Percentiles rank a stretch among this genome's conserved stretches.
These are phyloP conservation scores for Brevimyrus niger DNA, from an alignment of 2,113 vertebrate species.

Conservation along the genomic window DNA sequence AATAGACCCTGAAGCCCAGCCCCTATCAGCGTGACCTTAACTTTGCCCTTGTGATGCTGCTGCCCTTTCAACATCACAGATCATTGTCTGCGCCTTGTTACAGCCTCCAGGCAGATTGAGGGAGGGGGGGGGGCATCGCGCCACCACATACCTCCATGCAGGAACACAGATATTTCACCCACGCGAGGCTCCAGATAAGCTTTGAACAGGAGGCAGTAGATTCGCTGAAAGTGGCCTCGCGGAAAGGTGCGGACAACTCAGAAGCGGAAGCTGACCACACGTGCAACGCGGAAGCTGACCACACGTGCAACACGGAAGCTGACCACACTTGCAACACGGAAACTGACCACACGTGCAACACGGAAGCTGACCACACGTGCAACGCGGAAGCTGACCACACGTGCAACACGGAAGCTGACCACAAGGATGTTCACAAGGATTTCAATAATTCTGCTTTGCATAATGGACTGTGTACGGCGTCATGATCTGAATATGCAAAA, in stretches of 20 bases:
- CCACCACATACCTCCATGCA: not conserved
- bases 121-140: not conserved
- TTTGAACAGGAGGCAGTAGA: not conserved
- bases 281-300: not conserved
- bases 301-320: no score
- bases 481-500: not conserved
- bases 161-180: not conserved
- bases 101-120: not conserved
- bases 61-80: not conserved
- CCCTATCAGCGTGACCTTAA: not conserved
- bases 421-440: not conserved
- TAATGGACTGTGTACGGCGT: not conserved
- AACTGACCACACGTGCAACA: not conserved
- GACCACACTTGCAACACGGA: not conserved
- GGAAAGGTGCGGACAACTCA: not conserved
- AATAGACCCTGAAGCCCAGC: not conserved
- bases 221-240: no score
- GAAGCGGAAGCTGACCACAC: rapidly evolving
- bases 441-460: not conserved
- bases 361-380: no score
- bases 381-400: no score
- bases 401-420: no score
- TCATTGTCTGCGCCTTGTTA: not conserved
- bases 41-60: not conserved
- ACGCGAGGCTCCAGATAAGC: not conserved